Evolutionary conservation across 2,113 vertebrate species (phyloP).

Genomic region (Corapipo altera): DNA sequence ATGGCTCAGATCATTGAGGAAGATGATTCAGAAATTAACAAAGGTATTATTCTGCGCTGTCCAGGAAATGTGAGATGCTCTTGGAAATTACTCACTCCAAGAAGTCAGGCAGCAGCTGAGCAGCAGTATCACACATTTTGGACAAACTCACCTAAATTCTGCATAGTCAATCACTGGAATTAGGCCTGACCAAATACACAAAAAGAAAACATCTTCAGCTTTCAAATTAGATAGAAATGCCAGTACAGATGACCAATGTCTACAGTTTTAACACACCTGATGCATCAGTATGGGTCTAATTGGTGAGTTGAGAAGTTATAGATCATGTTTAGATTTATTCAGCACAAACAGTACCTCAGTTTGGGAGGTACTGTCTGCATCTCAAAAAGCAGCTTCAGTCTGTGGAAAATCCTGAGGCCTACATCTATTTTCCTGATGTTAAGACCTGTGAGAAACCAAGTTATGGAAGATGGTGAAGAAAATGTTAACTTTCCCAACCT

Average conservation of each 20-base stretch:
- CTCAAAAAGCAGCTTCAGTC: neutral
- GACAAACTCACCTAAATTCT: neutral
- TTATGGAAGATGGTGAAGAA: neutral
- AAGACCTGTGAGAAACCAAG: neutral
- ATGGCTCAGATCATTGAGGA: neutral
- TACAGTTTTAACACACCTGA: neutral
- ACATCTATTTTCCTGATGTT: neutral
- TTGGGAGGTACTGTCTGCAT: conserved; percentile 5
- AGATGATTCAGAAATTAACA: neutral
- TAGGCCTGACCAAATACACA: neutral
- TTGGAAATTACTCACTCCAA: neutral
- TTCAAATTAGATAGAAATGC: neutral
- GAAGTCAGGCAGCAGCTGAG: neutral
- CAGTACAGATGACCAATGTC: neutral
- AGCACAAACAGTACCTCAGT: neutral
- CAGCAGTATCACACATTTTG: neutral
- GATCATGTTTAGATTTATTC: neutral
- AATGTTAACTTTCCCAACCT: neutral
- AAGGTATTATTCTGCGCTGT: neutral
- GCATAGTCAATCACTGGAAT: neutral
- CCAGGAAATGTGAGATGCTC: neutral
- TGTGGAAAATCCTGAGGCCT: neutral
- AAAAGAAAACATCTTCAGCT: neutral
- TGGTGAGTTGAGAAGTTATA: neutral
- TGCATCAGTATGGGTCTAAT: neutral